Conservation (phyloP, 2,113 vertebrate genomes). For the Corynorhinus townsendii region DNA sequence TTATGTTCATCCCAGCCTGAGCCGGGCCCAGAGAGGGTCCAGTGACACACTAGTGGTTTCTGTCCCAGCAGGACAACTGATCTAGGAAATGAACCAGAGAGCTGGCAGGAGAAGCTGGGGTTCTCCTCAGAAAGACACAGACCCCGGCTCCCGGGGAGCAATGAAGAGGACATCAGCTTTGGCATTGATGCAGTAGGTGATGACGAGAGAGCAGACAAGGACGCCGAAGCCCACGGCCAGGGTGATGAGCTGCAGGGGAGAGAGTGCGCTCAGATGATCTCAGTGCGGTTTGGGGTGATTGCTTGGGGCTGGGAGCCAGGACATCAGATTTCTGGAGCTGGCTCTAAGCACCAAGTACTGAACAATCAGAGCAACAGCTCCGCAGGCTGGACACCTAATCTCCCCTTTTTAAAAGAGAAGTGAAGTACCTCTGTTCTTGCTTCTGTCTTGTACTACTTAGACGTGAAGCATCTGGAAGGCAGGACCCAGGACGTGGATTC, state of each 20-base stretch:
- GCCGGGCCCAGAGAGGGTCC: constrained; percentile 68
- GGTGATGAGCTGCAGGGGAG: constrained; percentile 85
- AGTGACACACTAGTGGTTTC: constrained; percentile 68
- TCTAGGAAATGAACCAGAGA: not conserved
- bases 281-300: not conserved
- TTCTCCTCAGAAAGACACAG: constrained; percentile 86
- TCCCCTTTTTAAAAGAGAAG: not conserved
- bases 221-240: constrained; percentile 86
- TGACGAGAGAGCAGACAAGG: constrained; percentile 85
- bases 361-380: not conserved
- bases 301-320: not conserved
- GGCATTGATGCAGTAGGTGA: constrained; percentile 90
- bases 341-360: not conserved
- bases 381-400: not conserved
- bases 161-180: constrained; percentile 93
- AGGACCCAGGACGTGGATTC: not conserved
- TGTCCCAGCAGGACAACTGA: constrained; percentile 34
- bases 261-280: not conserved
- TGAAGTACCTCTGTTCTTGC: not conserved
- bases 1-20: constrained; percentile 70
- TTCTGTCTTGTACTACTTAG: not conserved
- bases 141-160: constrained; percentile 80
- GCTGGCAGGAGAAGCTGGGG: not conserved
- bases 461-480: not conserved
- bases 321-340: not conserved